These are phyloP conservation scores for Ailurus styani DNA, from an alignment of 2,113 vertebrate genomes.

Conservation along the genomic window DNA sequence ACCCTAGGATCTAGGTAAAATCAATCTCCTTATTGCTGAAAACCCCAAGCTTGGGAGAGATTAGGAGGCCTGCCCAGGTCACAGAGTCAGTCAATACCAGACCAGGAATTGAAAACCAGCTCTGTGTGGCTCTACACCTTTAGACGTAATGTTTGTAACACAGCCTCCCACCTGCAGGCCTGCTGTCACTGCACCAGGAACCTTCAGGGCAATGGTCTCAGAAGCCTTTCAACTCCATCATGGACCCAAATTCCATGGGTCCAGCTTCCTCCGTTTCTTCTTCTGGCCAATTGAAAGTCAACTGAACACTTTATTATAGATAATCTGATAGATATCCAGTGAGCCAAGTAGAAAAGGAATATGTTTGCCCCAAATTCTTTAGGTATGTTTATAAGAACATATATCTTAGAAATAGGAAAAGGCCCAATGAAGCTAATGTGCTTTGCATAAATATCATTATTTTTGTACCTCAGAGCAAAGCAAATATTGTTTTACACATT, in stretches of 20 bases:
- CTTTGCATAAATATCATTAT: slow-evolving; percentile 43
- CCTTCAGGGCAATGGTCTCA: not conserved
- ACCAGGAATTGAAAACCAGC: not conserved
- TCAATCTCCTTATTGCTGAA: not conserved
- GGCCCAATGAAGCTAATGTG: not conserved
- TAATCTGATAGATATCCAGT: not conserved
- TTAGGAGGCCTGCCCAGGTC: not conserved
- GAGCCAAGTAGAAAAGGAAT: not conserved
- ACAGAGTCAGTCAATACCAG: not conserved
- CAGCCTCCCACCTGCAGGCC: not conserved
- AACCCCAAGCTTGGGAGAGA: not conserved
- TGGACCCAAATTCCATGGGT: not conserved
- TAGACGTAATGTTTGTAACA: not conserved
- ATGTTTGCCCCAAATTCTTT: not conserved
- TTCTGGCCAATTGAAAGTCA: not conserved
- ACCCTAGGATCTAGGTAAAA: not conserved
- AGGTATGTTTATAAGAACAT: slow-evolving; percentile 10
- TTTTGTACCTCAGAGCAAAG: not conserved
- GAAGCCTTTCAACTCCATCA: not conserved
- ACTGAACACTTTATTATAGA: not conserved
- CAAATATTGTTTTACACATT: slow-evolving; percentile 16
- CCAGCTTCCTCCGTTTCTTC: not conserved
- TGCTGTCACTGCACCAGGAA: not conserved
- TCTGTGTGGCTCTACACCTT: not conserved
- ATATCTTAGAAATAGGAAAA: not conserved